Percentiles rank a stretch among this genome's conserved stretches.
These are phyloP conservation scores for Periophthalmus modestus DNA, from an alignment of 2,113 vertebrate genomes.

Conservation along the genomic window DNA sequence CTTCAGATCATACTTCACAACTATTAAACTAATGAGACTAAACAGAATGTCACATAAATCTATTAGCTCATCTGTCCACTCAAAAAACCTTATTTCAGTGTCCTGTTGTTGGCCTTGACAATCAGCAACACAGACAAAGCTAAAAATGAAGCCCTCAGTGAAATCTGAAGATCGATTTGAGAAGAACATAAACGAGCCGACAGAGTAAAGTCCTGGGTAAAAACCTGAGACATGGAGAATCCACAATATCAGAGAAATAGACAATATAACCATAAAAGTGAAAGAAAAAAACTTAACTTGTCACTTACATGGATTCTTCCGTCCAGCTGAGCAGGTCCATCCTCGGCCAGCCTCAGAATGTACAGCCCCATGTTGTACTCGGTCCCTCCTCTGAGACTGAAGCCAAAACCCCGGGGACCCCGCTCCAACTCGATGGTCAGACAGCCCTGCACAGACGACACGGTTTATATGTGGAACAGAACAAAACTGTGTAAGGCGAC, in stretches of 20 bases:
- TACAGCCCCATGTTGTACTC: slow-evolving; percentile 98
- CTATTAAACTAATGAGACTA: not conserved
- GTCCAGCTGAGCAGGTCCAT: slow-evolving; percentile 88
- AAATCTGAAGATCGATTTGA: no score
- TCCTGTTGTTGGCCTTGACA: no score
- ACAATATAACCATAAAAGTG: not conserved
- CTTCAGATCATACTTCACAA: not conserved
- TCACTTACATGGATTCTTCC: slow-evolving; percentile 90
- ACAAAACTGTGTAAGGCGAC: not conserved
- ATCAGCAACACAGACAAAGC: no score
- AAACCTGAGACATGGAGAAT: no score
- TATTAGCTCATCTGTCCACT: no score
- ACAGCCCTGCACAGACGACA: slow-evolving; percentile 77
- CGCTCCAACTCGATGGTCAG: slow-evolving; percentile 90
- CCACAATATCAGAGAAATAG: not conserved
- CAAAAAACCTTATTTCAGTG: no score
- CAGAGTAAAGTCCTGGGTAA: no score
- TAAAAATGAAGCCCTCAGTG: no score
- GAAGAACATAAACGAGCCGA: no score
- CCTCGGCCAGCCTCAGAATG: slow-evolving; percentile 94
- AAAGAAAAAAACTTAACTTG: slow-evolving; percentile 6
- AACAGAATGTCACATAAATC: not conserved
- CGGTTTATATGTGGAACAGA: slow-evolving; percentile 8
- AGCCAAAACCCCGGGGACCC: slow-evolving; percentile 89
- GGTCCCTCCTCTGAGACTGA: slow-evolving; percentile 94